Base-by-base conservation (phyloP, 1,140 invertebrate genomes). In the Camponotus pennsylvanicus region DNA sequence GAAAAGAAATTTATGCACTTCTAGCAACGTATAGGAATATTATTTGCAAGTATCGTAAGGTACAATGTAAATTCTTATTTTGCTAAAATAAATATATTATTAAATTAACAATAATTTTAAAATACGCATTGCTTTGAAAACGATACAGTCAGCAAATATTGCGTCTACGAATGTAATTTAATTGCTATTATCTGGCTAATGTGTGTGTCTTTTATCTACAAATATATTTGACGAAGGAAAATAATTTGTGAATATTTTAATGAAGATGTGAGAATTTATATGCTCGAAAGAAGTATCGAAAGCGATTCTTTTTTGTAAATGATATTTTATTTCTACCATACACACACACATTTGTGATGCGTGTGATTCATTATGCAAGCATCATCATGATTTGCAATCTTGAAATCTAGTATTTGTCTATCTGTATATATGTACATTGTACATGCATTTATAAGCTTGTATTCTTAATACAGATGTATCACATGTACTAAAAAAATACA, bases 281-380 rank as follows among this genome's bases (percentile, higher is more conserved):
- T 52, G 0, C 49, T 52, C 13, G 49, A 0, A 52, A 52, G 15
- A 52, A 18, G 27, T 52, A 52, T 52, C 4, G 11, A 9, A 15
- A 52, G 0, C 45, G 45, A 0, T 13, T 8, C 45, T n/a, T 63
- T 64, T 27, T 27, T 45, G 0, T 59, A 59, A 45, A 77, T 42
- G 49, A 52, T 52, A 52, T 37, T 79, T 79, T 21, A 13, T 79
- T 67, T 52, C 13, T 2, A 18, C 34, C 32, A 15, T 8, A 40
- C 6, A 40, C 40, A 40, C 40, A 40, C 8, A 45, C 21, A 64
- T 77, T 11, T 34, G 18, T n/a, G 13, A 1, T 67, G 15, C 37
- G 63, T 86, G 69, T 63, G 64, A 86, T 71, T 80, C 57, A 82
- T 32, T 61, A 55, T 71, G 32, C 15, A 52, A 49, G 55, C 9